Percentiles rank a stretch among this genome's conserved stretches.
These are phyloP conservation scores for Uropetala carovei DNA, from an alignment of 2,888 invertebrate genomes.

Conservation along the genomic window DNA sequence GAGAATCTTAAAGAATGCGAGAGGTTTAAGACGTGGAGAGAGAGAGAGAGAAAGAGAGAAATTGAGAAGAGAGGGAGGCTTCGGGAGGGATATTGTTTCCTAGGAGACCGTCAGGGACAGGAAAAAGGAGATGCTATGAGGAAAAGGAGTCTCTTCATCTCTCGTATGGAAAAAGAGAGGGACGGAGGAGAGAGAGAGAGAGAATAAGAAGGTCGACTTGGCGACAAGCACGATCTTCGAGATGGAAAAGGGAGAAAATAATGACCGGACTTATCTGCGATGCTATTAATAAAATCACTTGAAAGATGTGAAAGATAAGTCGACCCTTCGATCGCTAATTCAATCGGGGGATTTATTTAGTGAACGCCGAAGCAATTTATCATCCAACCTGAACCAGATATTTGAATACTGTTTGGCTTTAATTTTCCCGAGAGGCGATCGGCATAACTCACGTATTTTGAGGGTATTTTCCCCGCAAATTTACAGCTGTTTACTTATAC, in stretches of 20 bases:
- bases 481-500: too few relatives aligned
- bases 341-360: neutral
- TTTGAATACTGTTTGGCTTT: neutral
- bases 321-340: neutral
- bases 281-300: neutral
- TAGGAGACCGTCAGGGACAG: neutral
- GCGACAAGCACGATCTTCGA: neutral
- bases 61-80: too few relatives aligned
- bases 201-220: neutral
- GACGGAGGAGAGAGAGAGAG: neutral
- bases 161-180: neutral
- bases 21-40: neutral
- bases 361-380: neutral
- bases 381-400: neutral
- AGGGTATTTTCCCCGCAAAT: too few relatives aligned
- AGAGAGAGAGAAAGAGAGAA: neutral
- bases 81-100: slow-evolving; percentile 22
- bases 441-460: too few relatives aligned
- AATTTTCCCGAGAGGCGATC: neutral
- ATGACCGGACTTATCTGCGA: neutral
- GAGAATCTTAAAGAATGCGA: neutral
- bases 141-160: neutral
- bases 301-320: neutral
- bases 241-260: slow-evolving; percentile 12
- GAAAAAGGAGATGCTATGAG: neutral